Base-by-base conservation (phyloP, 2,797 vertebrate species). In the Carduelis carduelis region DNA sequence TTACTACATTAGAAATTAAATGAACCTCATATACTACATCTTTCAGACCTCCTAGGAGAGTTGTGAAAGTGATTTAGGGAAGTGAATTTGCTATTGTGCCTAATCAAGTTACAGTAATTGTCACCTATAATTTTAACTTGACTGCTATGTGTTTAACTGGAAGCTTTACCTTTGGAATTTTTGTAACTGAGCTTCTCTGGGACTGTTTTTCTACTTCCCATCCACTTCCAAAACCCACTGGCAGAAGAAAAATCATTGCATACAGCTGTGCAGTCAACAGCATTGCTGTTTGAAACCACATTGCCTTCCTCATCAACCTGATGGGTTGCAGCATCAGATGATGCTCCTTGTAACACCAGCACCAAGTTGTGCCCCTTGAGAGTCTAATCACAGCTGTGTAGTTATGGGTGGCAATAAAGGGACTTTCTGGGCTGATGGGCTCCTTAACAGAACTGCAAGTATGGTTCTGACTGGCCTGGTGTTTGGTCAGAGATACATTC, bases 1-100 rank as follows among this genome's bases (percentile, higher is more conserved):
- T 98, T 97, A 97, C 96, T 95, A 93, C 95, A 97, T 97, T 97
- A 97, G 96, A 97, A 97, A 98, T 97, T 97, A 97, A 97, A 98
- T 97, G 96, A 97, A 96, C 91, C 96, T 97, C 96, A 95, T 97
- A 96, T 95, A 96, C 95, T 96, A 96, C 94, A 96, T 95, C 92
- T 96, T 87, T 96, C 91, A 92, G 96, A 91, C 90, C 88, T 95
- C 97, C 96, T 97, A 81, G 88, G 97, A 96, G 96, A 96, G 90
- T 87, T 89, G 92, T 96, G 96, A 96, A 95, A 96, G 93, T 95
- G 95, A 97, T 97, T 96, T 97, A 97, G 63, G 80, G 94, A 96
- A 96, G 93, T 84, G 82, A 87, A 96, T 96, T 95, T 88, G 93
- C 95, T 96, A 96, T 93, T 96, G 95, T 94, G 94, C 93, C 95